Evolutionary conservation across 1,140 invertebrate genomes (phyloP).

Genomic region (Hyles euphorbiae): DNA sequence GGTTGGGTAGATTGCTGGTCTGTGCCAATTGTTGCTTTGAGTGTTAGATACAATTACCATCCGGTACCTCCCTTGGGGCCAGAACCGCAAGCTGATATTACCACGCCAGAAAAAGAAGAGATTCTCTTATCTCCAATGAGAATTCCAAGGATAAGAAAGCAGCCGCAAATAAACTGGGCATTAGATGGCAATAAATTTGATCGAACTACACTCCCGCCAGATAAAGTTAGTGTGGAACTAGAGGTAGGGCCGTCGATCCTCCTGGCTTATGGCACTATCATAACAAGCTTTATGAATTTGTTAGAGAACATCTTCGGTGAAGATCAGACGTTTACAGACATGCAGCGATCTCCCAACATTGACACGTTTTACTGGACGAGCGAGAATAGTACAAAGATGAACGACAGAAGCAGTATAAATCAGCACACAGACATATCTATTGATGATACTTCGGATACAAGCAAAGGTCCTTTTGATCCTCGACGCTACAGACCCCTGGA

Average conservation of each 20-base stretch:
- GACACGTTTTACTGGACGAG: conserved; percentile 71
- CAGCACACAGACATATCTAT: conserved; percentile 76
- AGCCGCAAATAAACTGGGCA: conserved; percentile 81
- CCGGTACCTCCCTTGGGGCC: conserved; percentile 91
- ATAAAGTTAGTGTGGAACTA: conserved; percentile 92
- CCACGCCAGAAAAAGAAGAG: conserved; percentile 96
- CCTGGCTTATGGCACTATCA: conserved; percentile 91
- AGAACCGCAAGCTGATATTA: conserved; percentile 91
- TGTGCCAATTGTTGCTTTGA: conserved; percentile 93
- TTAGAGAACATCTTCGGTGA: conserved; percentile 98
- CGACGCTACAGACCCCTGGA: conserved; percentile 91
- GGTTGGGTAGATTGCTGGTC: conserved; percentile 98
- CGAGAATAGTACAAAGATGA: conserved; percentile 68
- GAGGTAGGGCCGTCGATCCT: conserved; percentile 95
- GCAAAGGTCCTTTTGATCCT: conserved; percentile 85
- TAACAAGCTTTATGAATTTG: conserved; percentile 91
- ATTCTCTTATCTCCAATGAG: conserved; percentile 92
- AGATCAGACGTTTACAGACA: conserved; percentile 94
- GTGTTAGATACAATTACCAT: conserved; percentile 93
- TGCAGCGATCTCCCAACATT: conserved; percentile 80
- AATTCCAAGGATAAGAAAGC: conserved; percentile 86
- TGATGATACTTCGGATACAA: conserved; percentile 72
- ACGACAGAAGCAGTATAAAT: conserved; percentile 71
- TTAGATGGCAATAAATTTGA: conserved; percentile 87
- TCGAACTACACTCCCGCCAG: conserved; percentile 87